Conservation (phyloP, 2,797 vertebrate species). For the Gallinago solitaria region DNA sequence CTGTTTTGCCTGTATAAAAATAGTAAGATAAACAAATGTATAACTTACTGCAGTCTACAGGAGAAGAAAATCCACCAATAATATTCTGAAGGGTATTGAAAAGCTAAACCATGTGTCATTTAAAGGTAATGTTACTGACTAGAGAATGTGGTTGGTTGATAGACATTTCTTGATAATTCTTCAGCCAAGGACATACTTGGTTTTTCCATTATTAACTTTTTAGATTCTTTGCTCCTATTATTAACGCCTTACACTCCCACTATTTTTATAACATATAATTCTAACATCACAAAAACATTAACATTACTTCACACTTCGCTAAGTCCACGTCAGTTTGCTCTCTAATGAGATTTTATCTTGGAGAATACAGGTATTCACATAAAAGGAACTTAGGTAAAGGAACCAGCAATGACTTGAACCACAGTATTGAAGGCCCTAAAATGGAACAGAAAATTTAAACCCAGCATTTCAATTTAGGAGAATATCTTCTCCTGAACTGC, state of each 20-base stretch:
- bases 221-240: background rate
- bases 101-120: background rate
- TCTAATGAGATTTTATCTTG: background rate
- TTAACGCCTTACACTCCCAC: background rate
- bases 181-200: background rate
- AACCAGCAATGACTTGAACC: background rate
- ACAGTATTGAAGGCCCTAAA: background rate
- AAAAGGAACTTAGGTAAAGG: background rate
- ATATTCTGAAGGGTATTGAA: background rate
- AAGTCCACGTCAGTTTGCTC: background rate
- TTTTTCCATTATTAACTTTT: background rate
- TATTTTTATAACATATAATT: background rate
- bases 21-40: background rate
- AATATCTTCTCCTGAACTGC: background rate
- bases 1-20: constrained; percentile 1
- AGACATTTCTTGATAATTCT: background rate
- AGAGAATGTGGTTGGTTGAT: background rate
- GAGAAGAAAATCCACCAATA: constrained; percentile 17
- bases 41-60: background rate
- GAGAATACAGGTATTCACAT: background rate
- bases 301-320: background rate
- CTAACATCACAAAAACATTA: background rate
- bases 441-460: background rate
- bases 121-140: background rate
- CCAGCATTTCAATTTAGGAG: background rate